Percentiles rank a stretch among this genome's conserved stretches.
phyloP scores from a whole-genome alignment of 92 coral and sea anemone species.

The Virgularia gustaviana region DNA sequence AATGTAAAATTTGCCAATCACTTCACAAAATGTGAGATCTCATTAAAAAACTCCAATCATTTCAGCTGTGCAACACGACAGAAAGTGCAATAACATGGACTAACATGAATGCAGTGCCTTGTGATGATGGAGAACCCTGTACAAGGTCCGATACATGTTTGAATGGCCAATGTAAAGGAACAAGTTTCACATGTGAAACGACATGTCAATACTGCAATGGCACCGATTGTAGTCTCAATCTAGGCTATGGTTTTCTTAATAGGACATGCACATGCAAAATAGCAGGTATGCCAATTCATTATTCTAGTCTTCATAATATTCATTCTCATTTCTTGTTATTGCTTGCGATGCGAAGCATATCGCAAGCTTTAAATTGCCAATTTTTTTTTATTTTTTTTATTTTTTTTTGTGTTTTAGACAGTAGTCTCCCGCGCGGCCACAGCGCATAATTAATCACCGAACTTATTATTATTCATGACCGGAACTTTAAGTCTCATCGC shows the following conservation, averaged over 20 bases:
- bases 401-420: no score
- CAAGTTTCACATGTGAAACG: conserved; percentile 54
- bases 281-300: conserved; percentile 36
- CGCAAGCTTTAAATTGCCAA: no score
- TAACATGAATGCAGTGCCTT: conserved; percentile 52
- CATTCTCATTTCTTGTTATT: no score
- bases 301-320: neutral
- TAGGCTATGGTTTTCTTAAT: conserved; percentile 61
- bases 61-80: conserved; percentile 59
- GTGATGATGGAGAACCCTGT: conserved; percentile 67
- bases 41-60: neutral
- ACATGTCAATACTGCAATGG: conserved; percentile 66
- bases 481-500: no score
- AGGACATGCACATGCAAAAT: conserved; percentile 64
- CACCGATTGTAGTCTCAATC: conserved; percentile 50
- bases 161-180: conserved; percentile 62
- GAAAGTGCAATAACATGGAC: conserved; percentile 61
- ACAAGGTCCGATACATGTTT: conserved; percentile 67
- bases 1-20: no score
- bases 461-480: no score
- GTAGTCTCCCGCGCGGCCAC: no score
- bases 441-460: no score
- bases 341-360: no score
- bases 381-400: no score
- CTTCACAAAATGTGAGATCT: no score